phyloP scores from a whole-genome alignment of 2,113 vertebrate species.

The Leptobrachium leishanense region DNA sequence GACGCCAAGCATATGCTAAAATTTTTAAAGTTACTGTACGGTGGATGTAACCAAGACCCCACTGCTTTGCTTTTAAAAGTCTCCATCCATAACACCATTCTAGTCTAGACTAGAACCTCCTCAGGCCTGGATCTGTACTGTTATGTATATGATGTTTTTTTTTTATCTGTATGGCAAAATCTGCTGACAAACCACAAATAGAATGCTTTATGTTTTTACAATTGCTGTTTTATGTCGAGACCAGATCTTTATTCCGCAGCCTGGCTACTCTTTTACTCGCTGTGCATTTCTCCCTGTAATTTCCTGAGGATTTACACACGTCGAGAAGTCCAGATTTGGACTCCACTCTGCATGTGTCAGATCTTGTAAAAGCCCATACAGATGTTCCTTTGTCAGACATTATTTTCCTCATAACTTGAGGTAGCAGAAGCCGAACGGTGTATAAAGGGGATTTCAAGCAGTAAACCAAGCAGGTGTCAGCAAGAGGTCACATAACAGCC shows the following conservation, averaged over 20 bases:
- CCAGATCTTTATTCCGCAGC: conserved; percentile 5
- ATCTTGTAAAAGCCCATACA: conserved; percentile 21
- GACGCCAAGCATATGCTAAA: too few relatives aligned
- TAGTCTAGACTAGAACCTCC: too few relatives aligned
- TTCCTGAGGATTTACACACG: conserved; percentile 14
- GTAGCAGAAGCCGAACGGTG: neutral
- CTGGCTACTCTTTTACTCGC: conserved; percentile 23
- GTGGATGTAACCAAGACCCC: too few relatives aligned
- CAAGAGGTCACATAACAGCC: conserved; percentile 13
- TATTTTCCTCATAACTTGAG: conserved; percentile 3
- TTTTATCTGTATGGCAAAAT: neutral
- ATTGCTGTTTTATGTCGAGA: conserved; percentile 28
- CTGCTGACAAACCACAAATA: conserved; percentile 18
- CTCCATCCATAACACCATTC: too few relatives aligned
- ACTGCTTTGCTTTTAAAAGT: too few relatives aligned
- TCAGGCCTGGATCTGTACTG: too few relatives aligned
- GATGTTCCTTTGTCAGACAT: conserved; percentile 28
- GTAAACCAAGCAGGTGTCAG: conserved; percentile 25
- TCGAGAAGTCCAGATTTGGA: conserved; percentile 10
- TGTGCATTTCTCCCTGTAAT: conserved; percentile 27
- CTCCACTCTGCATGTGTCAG: conserved; percentile 16
- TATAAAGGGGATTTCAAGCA: conserved; percentile 29
- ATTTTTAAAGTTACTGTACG: too few relatives aligned
- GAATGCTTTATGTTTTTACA: conserved; percentile 5
- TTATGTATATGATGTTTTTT: too few relatives aligned